Base-by-base conservation (phyloP, 53 echinoderm and acorn worm genomes). In the Hippasteria phrygiana region DNA sequence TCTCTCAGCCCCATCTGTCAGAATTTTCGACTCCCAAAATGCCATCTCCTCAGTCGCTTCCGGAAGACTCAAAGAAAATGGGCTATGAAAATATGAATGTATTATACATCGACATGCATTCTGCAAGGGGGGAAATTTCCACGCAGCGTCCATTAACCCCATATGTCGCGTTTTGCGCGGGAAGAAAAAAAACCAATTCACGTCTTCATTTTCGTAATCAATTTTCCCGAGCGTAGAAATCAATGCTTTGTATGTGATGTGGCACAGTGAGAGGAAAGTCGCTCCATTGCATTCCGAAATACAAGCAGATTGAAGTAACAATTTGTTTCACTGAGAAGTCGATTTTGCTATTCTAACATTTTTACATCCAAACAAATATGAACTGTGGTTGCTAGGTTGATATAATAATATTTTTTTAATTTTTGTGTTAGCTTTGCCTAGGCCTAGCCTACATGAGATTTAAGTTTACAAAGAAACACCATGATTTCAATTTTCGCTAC, bases 51-150 rank as follows among this genome's bases (percentile, higher is more conserved):
- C 45, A 39, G 43, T 11, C 85, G 85, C 85, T 85, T 85, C 85
- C 85, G 85, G 85, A 85, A 85, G 71, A 75, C 47, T 75, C 69
- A 7, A 46, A 0, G 22, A 69, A 85, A 70, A 85, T 48, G 71
- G 85, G 71, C 85, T 85, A 85, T 71, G 50, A 85, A 85, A 85
- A 85, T 85, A 85, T 37, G 32, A 71, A 71, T 82, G 43, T 73
- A 12, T n/a, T 75, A 71, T 85, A 85, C 71, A 85, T 85, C 70
- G 85, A 70, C 33, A 71, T 85, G 53, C 70, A 50, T 28, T 51
- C 66, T 45, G 82, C 26, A 43, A 27, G 64, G 85, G 75, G 34
- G 47, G 18, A 42, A 17, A 8, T 26, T 6, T 3, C 18, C 14
- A 18, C 64, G 65, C 51, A 51, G 36, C 22, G 71, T 35, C 85